Evolutionary conservation across 2,797 vertebrate genomes (phyloP).

Genomic region (Oceanodroma leucorhoa): DNA sequence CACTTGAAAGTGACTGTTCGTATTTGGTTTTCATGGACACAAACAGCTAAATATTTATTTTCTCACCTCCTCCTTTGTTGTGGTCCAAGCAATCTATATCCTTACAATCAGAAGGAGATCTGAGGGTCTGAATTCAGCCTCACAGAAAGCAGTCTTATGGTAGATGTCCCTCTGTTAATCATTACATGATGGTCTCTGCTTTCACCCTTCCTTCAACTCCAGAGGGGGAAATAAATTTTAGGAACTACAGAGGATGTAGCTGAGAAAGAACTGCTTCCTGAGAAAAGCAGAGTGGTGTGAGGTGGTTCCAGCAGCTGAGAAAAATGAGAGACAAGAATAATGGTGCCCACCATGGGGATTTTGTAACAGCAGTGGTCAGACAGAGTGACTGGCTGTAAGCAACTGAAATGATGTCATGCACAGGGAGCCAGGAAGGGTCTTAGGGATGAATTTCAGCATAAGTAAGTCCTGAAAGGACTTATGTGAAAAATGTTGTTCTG

Average conservation of each 20-base stretch:
- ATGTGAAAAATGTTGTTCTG: not conserved
- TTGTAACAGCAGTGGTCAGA: not conserved
- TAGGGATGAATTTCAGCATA: not conserved
- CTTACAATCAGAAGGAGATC: not conserved
- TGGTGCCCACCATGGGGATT: not conserved
- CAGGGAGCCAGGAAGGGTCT: not conserved
- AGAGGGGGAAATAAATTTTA: not conserved
- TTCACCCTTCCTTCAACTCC: not conserved
- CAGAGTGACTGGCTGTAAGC: fast-evolving
- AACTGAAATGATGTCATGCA: not conserved
- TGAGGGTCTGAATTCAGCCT: not conserved
- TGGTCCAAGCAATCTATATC: not conserved
- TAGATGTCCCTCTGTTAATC: not conserved
- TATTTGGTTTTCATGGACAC: not conserved
- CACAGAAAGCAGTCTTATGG: not conserved
- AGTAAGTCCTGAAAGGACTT: not conserved
- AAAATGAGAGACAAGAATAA: not conserved
- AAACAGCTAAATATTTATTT: not conserved
- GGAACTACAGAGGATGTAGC: not conserved
- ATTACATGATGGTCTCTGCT: not conserved
- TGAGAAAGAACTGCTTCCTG: not conserved
- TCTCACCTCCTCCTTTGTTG: not conserved
- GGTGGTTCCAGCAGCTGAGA: not conserved
- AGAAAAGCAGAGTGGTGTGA: not conserved
- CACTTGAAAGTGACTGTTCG: not conserved